These are phyloP conservation scores for Nematopogon swammerdamellus DNA, from an alignment of 2,888 invertebrate species.

Conservation along the genomic window DNA sequence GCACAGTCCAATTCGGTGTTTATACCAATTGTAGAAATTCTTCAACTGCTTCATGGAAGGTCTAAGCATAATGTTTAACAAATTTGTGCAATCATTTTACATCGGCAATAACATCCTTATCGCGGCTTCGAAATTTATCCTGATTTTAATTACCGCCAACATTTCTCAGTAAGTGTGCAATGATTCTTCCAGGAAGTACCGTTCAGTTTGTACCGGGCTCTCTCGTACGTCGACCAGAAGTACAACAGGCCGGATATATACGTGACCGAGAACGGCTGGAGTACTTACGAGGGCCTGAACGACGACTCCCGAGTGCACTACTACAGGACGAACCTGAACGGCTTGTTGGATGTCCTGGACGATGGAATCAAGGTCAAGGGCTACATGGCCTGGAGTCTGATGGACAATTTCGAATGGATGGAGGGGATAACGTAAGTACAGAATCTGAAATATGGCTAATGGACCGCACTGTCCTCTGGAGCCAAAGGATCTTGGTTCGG, in stretches of 20 bases:
- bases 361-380: slow-evolving; percentile 44
- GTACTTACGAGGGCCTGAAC: slow-evolving; percentile 29
- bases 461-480: too few relatives aligned
- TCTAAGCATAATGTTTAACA: too few relatives aligned
- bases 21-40: too few relatives aligned
- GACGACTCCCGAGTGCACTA: slow-evolving; percentile 44
- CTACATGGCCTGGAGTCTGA: slow-evolving; percentile 60
- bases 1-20: too few relatives aligned
- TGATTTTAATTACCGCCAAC: too few relatives aligned
- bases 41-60: too few relatives aligned
- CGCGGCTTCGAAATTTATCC: too few relatives aligned
- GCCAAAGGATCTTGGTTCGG: too few relatives aligned
- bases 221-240: slow-evolving; percentile 32
- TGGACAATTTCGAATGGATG: slow-evolving; percentile 66
- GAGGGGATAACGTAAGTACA: slow-evolving; percentile 52
- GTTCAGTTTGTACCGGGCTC: slow-evolving; percentile 26
- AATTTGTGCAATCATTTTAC: too few relatives aligned
- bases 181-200: slow-evolving; percentile 25
- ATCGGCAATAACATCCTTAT: too few relatives aligned
- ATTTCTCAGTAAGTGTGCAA: too few relatives aligned
- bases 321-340: slow-evolving; percentile 36
- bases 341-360: slow-evolving; percentile 35
- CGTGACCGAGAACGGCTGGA: slow-evolving; percentile 61
- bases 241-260: slow-evolving; percentile 53
- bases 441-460: too few relatives aligned